Percentiles rank a stretch among this genome's conserved stretches.
Conservation (phyloP, 2,888 invertebrate species). For the Nyleta sp. region DNA sequence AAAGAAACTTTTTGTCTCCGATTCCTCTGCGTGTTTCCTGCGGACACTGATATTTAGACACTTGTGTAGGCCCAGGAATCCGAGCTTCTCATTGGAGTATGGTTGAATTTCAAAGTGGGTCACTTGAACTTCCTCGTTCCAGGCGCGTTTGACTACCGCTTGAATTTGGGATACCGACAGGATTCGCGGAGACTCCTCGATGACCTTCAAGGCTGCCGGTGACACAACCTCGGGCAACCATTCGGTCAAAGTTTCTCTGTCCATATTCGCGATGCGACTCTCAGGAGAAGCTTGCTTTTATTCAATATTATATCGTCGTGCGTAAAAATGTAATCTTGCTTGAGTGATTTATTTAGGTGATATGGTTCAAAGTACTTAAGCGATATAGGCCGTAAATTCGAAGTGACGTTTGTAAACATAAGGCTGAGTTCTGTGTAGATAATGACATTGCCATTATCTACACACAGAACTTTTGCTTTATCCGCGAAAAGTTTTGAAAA, state of each 20-base stretch:
- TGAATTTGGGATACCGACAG: slow-evolving; percentile 65
- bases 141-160: slow-evolving; percentile 50
- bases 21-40: slow-evolving; percentile 17
- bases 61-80: slow-evolving; percentile 74
- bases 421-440: slow-evolving; percentile 7
- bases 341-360: slow-evolving; percentile 42
- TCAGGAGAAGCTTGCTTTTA: slow-evolving; percentile 14
- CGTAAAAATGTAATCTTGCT: slow-evolving; percentile 40
- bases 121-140: slow-evolving; percentile 59
- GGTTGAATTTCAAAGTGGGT: slow-evolving; percentile 67
- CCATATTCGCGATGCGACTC: slow-evolving; percentile 37
- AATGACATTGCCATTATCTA: no score
- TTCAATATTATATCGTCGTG: slow-evolving; percentile 2
- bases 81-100: slow-evolving; percentile 74
- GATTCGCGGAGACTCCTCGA: slow-evolving; percentile 42
- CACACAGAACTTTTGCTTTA: no score
- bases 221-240: slow-evolving; percentile 12
- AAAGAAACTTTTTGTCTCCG: slow-evolving; percentile 82
- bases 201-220: not conserved
- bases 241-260: slow-evolving; percentile 35
- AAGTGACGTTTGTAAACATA: slow-evolving; percentile 19
- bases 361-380: slow-evolving; percentile 37
- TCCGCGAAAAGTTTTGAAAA: no score
- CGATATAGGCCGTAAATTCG: slow-evolving; percentile 25
- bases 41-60: slow-evolving; percentile 66